A percentile compares a stretch with the other conserved stretches of the same genome.
phyloP scores from a whole-genome alignment of 1,140 invertebrate genomes.

The Sitodiplosis mosellana region DNA sequence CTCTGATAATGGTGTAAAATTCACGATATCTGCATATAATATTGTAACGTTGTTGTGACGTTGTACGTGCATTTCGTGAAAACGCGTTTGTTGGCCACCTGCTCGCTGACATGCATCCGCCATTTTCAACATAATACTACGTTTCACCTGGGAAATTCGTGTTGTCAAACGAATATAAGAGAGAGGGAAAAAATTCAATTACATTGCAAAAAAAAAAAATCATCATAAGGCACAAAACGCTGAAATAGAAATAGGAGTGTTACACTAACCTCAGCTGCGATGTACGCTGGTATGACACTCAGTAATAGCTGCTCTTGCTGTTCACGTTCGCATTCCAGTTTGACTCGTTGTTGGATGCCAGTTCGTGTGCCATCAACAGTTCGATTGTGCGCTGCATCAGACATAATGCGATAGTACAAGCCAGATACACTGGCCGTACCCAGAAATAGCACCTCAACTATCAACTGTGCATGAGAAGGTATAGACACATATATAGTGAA shows the following conservation, averaged over 20 bases:
- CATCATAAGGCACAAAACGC: slow-evolving; percentile 4
- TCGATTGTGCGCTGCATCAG: slow-evolving; percentile 59
- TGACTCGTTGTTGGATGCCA: slow-evolving; percentile 79
- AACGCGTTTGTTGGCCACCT: slow-evolving; percentile 45
- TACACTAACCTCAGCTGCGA: slow-evolving; percentile 62
- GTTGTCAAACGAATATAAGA: slow-evolving; percentile 1
- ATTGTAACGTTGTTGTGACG: slow-evolving; percentile 96
- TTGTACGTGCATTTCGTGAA: slow-evolving; percentile 95
- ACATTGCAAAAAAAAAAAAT: neutral
- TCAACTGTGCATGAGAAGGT: no score
- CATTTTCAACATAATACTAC: slow-evolving; percentile 87
- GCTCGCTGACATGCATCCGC: slow-evolving; percentile 65
- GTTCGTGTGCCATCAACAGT: slow-evolving; percentile 77
- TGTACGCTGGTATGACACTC: slow-evolving; percentile 85
- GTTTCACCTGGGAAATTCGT: slow-evolving; percentile 54
- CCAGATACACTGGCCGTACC: slow-evolving; percentile 58
- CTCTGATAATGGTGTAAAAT: slow-evolving; percentile 89
- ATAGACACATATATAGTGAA: slow-evolving; percentile 9
- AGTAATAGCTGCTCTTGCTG: slow-evolving; percentile 80
- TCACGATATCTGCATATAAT: slow-evolving; percentile 94
- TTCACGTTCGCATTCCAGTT: slow-evolving; percentile 79
- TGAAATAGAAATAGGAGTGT: slow-evolving; percentile 3
- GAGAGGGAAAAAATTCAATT: neutral
- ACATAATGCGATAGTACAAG: slow-evolving; percentile 71
- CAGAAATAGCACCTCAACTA: slow-evolving; percentile 56